phyloP scores from a whole-genome alignment of 1,140 invertebrate genomes.

The Drosophila novamexicana region DNA sequence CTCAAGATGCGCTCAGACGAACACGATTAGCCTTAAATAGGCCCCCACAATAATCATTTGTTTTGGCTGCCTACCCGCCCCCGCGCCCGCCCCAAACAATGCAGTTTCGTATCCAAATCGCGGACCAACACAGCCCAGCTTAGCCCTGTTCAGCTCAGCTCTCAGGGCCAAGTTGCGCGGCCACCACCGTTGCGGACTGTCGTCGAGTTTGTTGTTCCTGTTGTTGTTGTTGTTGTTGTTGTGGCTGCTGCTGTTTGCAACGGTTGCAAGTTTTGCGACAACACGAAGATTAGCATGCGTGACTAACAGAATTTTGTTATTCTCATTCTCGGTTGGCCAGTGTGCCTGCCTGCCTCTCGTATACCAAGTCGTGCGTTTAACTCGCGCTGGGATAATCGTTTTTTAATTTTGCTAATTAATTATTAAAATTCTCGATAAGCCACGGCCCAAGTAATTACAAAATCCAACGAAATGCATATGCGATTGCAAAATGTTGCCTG shows the following conservation, averaged over 20 bases:
- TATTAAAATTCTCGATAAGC: constrained; percentile 76
- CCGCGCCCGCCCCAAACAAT: constrained; percentile 54
- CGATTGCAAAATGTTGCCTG: background rate
- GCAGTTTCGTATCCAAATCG: constrained; percentile 38
- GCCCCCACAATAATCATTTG: constrained; percentile 75
- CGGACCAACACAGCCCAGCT: no score
- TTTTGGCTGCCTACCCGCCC: constrained; percentile 39
- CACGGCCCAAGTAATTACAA: constrained; percentile 1
- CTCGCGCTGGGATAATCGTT: constrained; percentile 70
- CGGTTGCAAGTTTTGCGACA: constrained; percentile 77
- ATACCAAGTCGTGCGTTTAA: constrained; percentile 57
- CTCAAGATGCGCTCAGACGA: constrained; percentile 46
- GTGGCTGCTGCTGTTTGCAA: constrained; percentile 49
- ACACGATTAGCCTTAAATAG: constrained; percentile 77
- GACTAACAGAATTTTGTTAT: constrained; percentile 83
- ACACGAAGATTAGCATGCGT: constrained; percentile 83
- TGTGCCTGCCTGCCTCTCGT: constrained; percentile 23
- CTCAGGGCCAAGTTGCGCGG: constrained; percentile 36
- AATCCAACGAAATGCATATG: background rate
- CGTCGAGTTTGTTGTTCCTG: constrained; percentile 49
- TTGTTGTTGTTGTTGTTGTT: constrained; percentile 38
- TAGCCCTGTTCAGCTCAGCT: background rate
- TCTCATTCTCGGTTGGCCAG: constrained; percentile 24
- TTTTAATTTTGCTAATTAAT: constrained; percentile 81
- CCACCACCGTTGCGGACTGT: constrained; percentile 41